Evolutionary conservation across 1,140 invertebrate species (phyloP).

Genomic region (Zaprionus vittiger): DNA sequence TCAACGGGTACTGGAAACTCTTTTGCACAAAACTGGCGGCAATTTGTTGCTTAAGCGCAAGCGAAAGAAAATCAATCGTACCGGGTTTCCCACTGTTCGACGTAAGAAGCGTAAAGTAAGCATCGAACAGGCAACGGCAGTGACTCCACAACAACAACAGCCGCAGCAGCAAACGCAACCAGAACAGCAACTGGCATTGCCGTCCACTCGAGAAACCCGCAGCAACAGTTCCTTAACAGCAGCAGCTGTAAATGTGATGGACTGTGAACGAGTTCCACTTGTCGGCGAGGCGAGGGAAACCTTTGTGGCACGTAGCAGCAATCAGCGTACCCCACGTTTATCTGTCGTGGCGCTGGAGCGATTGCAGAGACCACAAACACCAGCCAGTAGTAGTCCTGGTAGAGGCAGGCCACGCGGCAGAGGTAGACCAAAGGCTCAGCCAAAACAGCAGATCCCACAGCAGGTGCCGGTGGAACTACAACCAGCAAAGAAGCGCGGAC

Average conservation of each 20-base stretch:
- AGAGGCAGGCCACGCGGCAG: constrained; percentile 39
- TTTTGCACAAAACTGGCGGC: constrained; percentile 73
- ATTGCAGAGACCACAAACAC: constrained; percentile 85
- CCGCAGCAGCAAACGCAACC: constrained; percentile 15
- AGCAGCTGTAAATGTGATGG: constrained; percentile 70
- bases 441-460: background rate
- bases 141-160: background rate
- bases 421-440: constrained; percentile 53
- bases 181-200: constrained; percentile 20
- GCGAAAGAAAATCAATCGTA: constrained; percentile 92
- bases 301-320: constrained; percentile 86
- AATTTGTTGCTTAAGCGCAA: constrained; percentile 88
- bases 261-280: constrained; percentile 88
- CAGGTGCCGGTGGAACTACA: constrained; percentile 22
- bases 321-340: constrained; percentile 84
- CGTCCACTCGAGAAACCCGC: constrained; percentile 54
- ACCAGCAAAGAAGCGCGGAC: constrained; percentile 62
- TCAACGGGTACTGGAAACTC: constrained; percentile 72
- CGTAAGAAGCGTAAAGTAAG: constrained; percentile 91
- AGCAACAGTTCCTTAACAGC: constrained; percentile 54
- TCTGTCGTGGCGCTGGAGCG: constrained; percentile 87
- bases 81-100: constrained; percentile 93
- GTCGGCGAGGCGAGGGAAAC: constrained; percentile 87
- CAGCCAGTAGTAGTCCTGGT: constrained; percentile 21
- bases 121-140: constrained; percentile 38